phyloP scores from a whole-genome alignment of 1,140 invertebrate species.

The Drosophila lacertosa region DNA sequence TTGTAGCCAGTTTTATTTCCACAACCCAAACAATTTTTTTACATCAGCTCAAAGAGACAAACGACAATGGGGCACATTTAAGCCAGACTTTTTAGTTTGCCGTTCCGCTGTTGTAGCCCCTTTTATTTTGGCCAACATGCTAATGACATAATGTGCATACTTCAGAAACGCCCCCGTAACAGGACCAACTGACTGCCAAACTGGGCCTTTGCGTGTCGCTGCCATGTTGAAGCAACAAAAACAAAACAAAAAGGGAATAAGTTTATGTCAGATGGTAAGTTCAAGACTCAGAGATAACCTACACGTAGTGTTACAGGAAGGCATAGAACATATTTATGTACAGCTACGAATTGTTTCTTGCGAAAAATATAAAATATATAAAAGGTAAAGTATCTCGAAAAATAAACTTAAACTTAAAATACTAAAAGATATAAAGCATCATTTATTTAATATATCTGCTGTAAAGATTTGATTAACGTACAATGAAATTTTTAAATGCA shows the following conservation, averaged over 20 bases:
- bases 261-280: not conserved
- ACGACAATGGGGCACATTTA: constrained; percentile 22
- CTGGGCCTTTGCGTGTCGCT: constrained; percentile 63
- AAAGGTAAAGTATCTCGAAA: too few species aligned
- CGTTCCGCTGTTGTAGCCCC: constrained; percentile 50
- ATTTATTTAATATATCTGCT: too few species aligned
- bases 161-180: constrained; percentile 59
- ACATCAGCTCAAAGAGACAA: constrained; percentile 20
- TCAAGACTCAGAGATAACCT: not conserved
- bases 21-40: constrained; percentile 26
- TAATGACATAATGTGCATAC: constrained; percentile 83
- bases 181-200: constrained; percentile 42
- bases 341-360: not conserved
- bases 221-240: constrained; percentile 35
- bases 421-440: too few species aligned
- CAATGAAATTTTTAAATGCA: too few species aligned
- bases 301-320: not conserved
- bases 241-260: constrained; percentile 24
- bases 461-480: too few species aligned
- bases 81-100: constrained; percentile 11
- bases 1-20: constrained; percentile 69
- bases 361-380: not conserved
- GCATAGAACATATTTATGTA: not conserved
- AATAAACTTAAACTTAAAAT: not conserved
- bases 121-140: constrained; percentile 78